These are phyloP conservation scores for Deilephila elpenor DNA, from an alignment of 2,888 invertebrate genomes.

Conservation along the genomic window DNA sequence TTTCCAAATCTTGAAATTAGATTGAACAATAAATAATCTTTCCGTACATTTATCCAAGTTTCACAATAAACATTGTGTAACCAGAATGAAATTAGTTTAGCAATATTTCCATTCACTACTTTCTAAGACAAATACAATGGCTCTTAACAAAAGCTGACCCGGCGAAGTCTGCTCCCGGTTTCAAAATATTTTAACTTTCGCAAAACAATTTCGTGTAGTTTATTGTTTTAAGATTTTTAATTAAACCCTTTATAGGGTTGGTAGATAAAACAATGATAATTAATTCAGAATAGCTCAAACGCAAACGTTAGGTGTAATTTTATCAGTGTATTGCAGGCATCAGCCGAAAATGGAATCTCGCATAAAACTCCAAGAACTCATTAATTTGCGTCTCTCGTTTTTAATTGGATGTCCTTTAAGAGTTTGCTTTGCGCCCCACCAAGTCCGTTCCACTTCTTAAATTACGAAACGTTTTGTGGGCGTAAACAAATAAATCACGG, in stretches of 20 bases:
- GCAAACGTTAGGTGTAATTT: slow-evolving; percentile 4
- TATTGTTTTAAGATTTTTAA: slow-evolving; percentile 30
- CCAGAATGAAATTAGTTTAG: background rate
- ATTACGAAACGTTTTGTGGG: slow-evolving; percentile 47
- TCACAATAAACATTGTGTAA: background rate
- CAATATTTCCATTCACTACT: slow-evolving; percentile 7
- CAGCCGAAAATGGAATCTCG: slow-evolving; percentile 12
- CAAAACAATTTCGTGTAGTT: slow-evolving; percentile 33
- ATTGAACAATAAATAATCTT: background rate
- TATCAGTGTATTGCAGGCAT: slow-evolving; percentile 11
- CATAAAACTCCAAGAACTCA: slow-evolving; percentile 42
- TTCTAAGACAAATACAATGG: background rate
- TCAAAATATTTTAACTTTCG: background rate
- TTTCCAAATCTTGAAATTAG: no score
- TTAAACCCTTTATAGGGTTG: slow-evolving; percentile 3
- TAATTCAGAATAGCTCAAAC: background rate
- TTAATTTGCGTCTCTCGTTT: slow-evolving; percentile 57
- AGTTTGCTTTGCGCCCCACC: slow-evolving; percentile 47
- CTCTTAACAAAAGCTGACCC: slow-evolving; percentile 5
- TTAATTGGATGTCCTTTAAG: slow-evolving; percentile 65
- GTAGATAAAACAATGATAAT: slow-evolving; percentile 2
- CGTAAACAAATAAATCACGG: slow-evolving; percentile 67
- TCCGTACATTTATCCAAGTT: background rate
- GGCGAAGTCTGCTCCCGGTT: background rate
- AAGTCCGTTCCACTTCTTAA: slow-evolving; percentile 55